phyloP scores from a whole-genome alignment of 1,140 invertebrate species.

The Brachionus plicatilis region DNA sequence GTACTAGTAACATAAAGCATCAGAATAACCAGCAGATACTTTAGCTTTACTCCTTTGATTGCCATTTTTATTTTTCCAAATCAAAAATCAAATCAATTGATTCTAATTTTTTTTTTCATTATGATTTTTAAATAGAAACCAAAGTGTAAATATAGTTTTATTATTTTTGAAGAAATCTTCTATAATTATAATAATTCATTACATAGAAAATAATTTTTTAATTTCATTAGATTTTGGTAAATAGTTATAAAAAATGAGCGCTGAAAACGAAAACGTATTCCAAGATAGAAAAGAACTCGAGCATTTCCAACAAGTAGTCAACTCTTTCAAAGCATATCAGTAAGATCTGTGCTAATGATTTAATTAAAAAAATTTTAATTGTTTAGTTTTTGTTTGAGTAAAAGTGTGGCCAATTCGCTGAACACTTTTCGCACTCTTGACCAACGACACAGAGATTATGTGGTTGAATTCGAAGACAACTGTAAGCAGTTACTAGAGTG shows the following conservation, averaged over 20 bases:
- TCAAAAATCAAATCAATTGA: conserved; percentile 6
- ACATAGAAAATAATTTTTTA: conserved; percentile 4
- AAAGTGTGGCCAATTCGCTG: conserved; percentile 11
- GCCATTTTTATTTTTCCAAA: neutral
- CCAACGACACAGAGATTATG: neutral
- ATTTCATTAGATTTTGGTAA: conserved; percentile 10
- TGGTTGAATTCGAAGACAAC: conserved; percentile 16
- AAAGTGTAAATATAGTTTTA: neutral
- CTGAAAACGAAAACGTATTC: neutral
- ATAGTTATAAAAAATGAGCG: neutral
- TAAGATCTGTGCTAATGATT: neutral
- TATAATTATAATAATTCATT: conserved; percentile 5
- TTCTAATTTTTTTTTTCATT: neutral
- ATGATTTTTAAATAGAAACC: neutral
- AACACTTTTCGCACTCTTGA: neutral
- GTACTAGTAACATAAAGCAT: conserved; percentile 15
- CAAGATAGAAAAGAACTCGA: conserved; percentile 7
- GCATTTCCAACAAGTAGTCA: conserved; percentile 11
- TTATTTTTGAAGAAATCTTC: neutral
- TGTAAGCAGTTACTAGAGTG: conserved; percentile 25
- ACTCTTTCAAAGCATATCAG: conserved; percentile 14
- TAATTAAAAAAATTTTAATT: neutral
- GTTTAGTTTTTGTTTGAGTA: neutral
- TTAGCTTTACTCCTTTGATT: neutral
- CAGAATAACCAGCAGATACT: neutral